These are phyloP conservation scores for Agrilus cyanescens DNA, from an alignment of 2,888 invertebrate species.

Conservation along the genomic window DNA sequence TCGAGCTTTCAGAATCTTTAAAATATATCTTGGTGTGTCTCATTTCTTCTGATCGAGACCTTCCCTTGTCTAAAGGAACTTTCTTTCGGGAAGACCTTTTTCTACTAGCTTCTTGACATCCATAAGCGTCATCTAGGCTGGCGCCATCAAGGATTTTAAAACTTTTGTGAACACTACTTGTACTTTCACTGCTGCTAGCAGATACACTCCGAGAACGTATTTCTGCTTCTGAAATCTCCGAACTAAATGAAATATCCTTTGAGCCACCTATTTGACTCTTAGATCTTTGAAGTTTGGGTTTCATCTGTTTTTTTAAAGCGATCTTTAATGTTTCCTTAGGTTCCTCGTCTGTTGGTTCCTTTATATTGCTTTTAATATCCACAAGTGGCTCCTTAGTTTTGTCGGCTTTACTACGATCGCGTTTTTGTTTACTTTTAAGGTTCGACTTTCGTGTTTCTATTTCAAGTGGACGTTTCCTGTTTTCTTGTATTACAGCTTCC, in stretches of 20 bases:
- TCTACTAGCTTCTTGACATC: constrained; percentile 7
- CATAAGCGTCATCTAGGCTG: constrained; percentile 3
- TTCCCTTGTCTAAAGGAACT: constrained; percentile 9
- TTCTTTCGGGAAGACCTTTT: not conserved
- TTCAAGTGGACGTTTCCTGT: constrained; percentile 4
- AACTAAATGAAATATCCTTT: constrained; percentile 3
- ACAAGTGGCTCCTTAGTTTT: constrained; percentile 1
- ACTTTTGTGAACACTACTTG: constrained; percentile 26
- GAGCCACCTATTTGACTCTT: constrained; percentile 6
- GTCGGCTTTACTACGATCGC: constrained; percentile 1
- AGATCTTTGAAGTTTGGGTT: not conserved
- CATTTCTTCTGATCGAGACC: constrained; percentile 25
- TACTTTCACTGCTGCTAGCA: constrained; percentile 12
- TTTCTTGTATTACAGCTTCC: constrained; percentile 8
- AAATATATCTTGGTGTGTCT: constrained; percentile 11
- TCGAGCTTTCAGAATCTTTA: constrained; percentile 1
- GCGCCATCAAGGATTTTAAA: constrained; percentile 29
- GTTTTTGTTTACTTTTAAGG: constrained; percentile 2
- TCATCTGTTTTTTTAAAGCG: no score
- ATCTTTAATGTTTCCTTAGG: no score
- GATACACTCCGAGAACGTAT: constrained; percentile 11
- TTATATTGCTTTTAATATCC: not conserved
- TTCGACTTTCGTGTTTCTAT: constrained; percentile 3
- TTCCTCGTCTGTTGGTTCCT: constrained; percentile 3
- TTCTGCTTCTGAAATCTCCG: constrained; percentile 17